These are phyloP conservation scores for Cephalopachus bancanus DNA, from an alignment of 2,797 vertebrate species.

Conservation along the genomic window DNA sequence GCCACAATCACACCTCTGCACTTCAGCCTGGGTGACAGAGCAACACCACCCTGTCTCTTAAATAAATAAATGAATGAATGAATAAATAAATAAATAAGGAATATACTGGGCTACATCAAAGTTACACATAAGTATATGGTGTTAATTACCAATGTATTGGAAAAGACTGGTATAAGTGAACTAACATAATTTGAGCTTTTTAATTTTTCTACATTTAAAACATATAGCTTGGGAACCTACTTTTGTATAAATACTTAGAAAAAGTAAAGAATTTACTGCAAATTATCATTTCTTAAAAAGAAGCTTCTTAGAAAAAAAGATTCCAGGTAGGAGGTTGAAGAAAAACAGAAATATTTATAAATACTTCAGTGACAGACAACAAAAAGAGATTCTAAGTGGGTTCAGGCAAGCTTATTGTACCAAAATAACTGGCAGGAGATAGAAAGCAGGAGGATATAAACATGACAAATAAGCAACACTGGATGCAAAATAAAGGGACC, in stretches of 20 bases:
- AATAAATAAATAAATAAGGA: too few species aligned
- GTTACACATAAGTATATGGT: background rate
- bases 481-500: background rate
- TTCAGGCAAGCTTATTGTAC: background rate
- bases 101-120: background rate
- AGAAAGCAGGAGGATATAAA: background rate
- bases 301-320: background rate
- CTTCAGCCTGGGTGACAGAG: too few species aligned
- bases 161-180: background rate
- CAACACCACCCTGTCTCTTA: too few species aligned
- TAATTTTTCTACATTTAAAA: constrained; percentile 2
- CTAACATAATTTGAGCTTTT: background rate
- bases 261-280: constrained; percentile 13
- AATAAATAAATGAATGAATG: too few species aligned
- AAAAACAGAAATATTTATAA: constrained; percentile 6
- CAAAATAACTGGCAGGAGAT: background rate
- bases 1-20: too few species aligned
- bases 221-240: background rate
- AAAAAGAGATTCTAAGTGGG: background rate
- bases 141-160: background rate
- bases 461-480: background rate
- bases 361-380: constrained; percentile 15
- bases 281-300: constrained; percentile 4
- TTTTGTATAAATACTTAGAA: constrained; percentile 40
- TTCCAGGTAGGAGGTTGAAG: background rate